Conservation (phyloP, 2,888 invertebrate species). For the Lumbricus terrestris region DNA sequence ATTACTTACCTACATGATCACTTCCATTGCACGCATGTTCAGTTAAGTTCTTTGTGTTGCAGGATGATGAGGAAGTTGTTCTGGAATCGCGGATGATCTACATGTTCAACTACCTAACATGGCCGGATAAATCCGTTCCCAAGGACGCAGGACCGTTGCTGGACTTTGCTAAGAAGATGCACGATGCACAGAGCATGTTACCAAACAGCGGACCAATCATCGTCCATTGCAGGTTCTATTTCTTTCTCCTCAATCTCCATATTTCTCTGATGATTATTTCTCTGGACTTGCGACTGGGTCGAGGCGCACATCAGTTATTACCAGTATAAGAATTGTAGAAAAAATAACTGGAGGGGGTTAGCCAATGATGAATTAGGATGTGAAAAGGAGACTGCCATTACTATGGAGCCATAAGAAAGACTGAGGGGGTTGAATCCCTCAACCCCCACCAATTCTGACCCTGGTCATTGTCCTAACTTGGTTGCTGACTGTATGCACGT, state of each 20-base stretch:
- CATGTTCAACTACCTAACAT: conserved; percentile 66
- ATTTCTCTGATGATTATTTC: neutral
- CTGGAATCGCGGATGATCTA: conserved; percentile 67
- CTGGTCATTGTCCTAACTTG: too few species aligned
- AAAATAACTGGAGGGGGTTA: too few species aligned
- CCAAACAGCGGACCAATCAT: conserved; percentile 73
- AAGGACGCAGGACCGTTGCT: conserved; percentile 87
- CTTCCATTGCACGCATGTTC: neutral
- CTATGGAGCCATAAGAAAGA: too few species aligned
- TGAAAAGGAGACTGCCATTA: too few species aligned
- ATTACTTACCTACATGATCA: neutral
- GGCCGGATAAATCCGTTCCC: conserved; percentile 97
- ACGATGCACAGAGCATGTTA: conserved; percentile 65
- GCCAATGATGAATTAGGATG: too few species aligned
- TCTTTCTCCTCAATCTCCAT: neutral
- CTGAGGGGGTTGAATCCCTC: too few species aligned
- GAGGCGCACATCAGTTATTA: too few species aligned
- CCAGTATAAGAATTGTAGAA: too few species aligned
- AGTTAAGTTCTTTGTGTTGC: neutral
- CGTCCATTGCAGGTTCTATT: conserved; percentile 69
- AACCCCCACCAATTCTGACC: too few species aligned
- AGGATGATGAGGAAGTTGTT: neutral
- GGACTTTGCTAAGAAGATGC: conserved; percentile 83
- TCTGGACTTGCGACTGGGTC: too few species aligned
- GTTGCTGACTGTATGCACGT: too few species aligned